Evolutionary conservation across 2,888 invertebrate species (phyloP).

Genomic region (Deilephila porcellus): DNA sequence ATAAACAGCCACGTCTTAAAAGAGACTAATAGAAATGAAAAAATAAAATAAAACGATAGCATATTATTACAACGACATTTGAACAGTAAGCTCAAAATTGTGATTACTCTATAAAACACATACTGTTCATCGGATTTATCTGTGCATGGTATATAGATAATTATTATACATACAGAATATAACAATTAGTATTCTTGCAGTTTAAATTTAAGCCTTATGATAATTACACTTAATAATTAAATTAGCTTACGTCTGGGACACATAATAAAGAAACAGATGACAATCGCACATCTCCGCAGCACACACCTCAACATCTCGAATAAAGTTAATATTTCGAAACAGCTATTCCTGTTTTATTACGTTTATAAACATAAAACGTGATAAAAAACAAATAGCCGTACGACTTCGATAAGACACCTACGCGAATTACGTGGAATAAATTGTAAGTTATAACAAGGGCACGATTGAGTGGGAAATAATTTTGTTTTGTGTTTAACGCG

Average conservation of each 20-base stretch:
- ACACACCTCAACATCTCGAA: slow-evolving; percentile 39
- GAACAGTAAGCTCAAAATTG: no score
- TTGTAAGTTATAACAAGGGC: slow-evolving; percentile 4
- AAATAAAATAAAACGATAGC: no score
- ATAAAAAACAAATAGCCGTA: slow-evolving; percentile 28
- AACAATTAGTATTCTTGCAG: no score
- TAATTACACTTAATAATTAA: neutral
- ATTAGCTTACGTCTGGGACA: slow-evolving; percentile 41
- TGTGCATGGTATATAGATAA: no score
- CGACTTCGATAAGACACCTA: slow-evolving; percentile 28
- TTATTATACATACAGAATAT: no score
- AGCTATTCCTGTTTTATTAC: slow-evolving; percentile 30
- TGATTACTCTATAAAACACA: no score
- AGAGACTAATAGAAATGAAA: no score
- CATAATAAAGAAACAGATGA: slow-evolving; percentile 42
- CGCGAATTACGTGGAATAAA: slow-evolving; percentile 25
- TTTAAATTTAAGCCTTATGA: neutral
- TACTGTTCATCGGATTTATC: no score
- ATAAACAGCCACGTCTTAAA: no score
- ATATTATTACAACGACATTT: no score
- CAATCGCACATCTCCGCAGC: slow-evolving; percentile 36
- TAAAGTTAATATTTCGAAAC: slow-evolving; percentile 32
- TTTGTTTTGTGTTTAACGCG: neutral
- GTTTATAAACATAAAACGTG: slow-evolving; percentile 30
- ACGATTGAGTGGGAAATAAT: neutral